Evolutionary conservation across 2,113 vertebrate genomes (phyloP), one percentile per base, ranked within the genome.

Genomic region (Dermatemys mawii): DNA sequence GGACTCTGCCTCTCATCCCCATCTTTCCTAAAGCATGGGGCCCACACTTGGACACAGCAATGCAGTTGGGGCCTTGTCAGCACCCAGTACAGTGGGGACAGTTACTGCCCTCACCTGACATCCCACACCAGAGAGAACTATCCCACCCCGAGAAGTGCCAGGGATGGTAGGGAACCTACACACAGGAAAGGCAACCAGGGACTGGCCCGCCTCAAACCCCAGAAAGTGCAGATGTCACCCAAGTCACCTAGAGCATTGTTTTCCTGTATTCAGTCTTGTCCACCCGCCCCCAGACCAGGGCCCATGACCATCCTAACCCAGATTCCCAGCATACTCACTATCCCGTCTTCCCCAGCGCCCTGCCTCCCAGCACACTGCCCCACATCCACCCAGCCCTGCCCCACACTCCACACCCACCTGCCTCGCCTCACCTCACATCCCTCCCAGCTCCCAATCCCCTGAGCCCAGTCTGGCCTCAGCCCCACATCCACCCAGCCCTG

Each of bases 351-450:
- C 54, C 54, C 32, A 2, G 29, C n/a, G 51, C 29, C 19, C 29
- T 63, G 4, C 5, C 12, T n/a, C n/a, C n/a, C n/a, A n/a, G n/a
- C n/a, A n/a, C n/a, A n/a, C n/a, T n/a, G n/a, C n/a, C n/a, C n/a
- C n/a, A n/a, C n/a, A n/a, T n/a, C n/a, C n/a, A n/a, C 10, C 2
- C 5, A 3, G 48, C n/a, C 21, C 82, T 3, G 19, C n/a, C 24
- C 24, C 26, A 54, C 53, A 54, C 26, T 5, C 54, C 54, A 19
- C 50, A 24, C 54, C n/a, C 57, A 51, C 3, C 5, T 2, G 44
- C 35, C 19, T 79, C 3, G 22, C 35, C 51, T 46, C 75, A 1
- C 24, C n/a, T 6, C 21, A 11, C 32, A 21, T 38, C n/a, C 0
- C 2, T 24, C 55, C 83, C 57, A 3, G 26, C 13, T 53, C 78